phyloP scores from a whole-genome alignment of 2,797 vertebrate species.

The Chaetophractus vellerosus region DNA sequence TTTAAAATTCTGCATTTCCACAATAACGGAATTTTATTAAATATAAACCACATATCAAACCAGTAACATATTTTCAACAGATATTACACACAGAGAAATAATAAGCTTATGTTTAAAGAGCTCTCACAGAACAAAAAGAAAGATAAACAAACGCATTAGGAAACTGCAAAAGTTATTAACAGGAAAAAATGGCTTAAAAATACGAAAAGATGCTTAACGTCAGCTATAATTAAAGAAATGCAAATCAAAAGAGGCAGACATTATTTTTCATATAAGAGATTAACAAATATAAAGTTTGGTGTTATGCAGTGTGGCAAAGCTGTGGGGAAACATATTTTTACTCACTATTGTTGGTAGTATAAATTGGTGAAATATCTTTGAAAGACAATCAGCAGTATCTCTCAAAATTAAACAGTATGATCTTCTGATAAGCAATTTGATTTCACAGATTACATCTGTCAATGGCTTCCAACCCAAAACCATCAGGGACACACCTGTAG shows the following conservation, averaged over 20 bases:
- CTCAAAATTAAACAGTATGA: background rate
- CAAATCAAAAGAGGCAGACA: background rate
- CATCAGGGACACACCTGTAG: background rate
- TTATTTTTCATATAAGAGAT: background rate
- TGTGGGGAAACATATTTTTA: background rate
- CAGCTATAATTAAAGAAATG: conserved; percentile 13
- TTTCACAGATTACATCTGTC: background rate
- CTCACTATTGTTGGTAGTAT: background rate
- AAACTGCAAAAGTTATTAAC: background rate
- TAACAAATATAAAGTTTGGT: background rate
- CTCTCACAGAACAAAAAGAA: conserved; percentile 2
- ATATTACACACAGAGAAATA: background rate
- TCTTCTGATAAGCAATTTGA: background rate
- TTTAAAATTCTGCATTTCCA: background rate
- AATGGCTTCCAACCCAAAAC: background rate
- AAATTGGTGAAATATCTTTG: background rate
- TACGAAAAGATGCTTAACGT: background rate
- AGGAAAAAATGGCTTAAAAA: conserved; percentile 18
- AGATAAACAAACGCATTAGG: conserved; percentile 4
- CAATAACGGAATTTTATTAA: conserved; percentile 1
- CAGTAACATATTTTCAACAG: background rate
- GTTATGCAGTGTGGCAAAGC: background rate
- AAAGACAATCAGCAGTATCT: background rate
- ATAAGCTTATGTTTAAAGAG: background rate
- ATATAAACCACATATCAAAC: background rate